These are phyloP conservation scores for Galago senegalensis DNA, from an alignment of 2,797 vertebrate genomes.

Conservation along the genomic window DNA sequence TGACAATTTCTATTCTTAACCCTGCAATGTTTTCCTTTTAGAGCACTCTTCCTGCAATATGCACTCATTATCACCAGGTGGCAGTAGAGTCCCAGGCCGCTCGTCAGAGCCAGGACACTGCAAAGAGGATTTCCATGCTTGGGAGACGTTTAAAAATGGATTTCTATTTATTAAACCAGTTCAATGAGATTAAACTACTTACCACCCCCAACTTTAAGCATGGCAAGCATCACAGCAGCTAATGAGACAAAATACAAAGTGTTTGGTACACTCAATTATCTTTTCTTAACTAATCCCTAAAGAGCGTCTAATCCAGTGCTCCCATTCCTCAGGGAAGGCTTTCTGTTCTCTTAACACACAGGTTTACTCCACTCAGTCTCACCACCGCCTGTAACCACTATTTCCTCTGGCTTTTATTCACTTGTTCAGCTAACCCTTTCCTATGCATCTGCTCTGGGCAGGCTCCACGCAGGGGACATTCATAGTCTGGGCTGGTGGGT, in stretches of 20 bases:
- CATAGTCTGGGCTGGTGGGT: neutral
- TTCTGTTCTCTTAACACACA: neutral
- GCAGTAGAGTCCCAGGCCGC: constrained; percentile 62
- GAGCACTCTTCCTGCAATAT: constrained; percentile 83
- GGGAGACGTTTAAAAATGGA: constrained; percentile 69
- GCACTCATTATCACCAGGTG: constrained; percentile 68
- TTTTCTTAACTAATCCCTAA: constrained; percentile 75
- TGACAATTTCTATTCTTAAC: neutral
- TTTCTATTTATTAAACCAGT: constrained; percentile 79
- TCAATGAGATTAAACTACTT: constrained; percentile 81
- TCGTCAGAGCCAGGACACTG: neutral
- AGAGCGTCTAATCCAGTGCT: constrained; percentile 49
- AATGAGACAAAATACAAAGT: constrained; percentile 79
- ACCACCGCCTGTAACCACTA: neutral
- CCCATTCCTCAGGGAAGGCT: constrained; percentile 24
- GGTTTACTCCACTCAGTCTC: neutral
- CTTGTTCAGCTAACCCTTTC: neutral
- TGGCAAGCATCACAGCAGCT: constrained; percentile 60
- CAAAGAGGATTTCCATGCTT: constrained; percentile 32
- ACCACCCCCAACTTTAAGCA: constrained; percentile 59
- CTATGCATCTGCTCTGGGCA: neutral
- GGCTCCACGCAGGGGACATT: too few relatives aligned
- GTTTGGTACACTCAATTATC: constrained; percentile 72
- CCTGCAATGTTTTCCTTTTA: neutral
- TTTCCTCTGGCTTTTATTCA: neutral